Evolutionary conservation across 2,113 vertebrate species (phyloP).

Genomic region (Delphinapterus leucas): DNA sequence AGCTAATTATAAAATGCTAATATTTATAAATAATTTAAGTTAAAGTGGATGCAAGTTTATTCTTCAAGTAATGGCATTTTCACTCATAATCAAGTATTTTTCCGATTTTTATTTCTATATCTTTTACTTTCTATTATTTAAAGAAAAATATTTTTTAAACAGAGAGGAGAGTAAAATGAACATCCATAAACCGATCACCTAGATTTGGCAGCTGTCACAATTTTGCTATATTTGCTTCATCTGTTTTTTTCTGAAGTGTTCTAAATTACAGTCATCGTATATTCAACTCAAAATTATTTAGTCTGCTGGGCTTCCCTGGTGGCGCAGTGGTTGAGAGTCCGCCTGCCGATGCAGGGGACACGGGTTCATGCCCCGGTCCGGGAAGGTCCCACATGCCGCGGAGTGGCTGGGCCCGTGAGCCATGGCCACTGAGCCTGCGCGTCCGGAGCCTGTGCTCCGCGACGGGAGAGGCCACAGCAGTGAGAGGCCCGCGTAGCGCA

Average conservation of each 20-base stretch:
- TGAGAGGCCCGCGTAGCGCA: too few relatives aligned
- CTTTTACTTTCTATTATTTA: background rate
- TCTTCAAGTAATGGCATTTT: background rate
- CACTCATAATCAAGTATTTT: background rate
- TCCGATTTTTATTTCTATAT: constrained; percentile 22
- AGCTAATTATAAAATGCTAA: background rate
- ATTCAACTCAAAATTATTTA: background rate
- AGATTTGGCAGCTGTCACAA: background rate
- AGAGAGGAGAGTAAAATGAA: background rate
- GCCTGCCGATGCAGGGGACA: too few relatives aligned
- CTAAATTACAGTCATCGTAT: background rate
- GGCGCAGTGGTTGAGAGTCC: too few relatives aligned
- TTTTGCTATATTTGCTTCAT: background rate
- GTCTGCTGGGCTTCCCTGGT: too few relatives aligned
- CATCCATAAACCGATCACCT: background rate
- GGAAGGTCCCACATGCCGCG: too few relatives aligned
- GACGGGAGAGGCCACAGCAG: too few relatives aligned
- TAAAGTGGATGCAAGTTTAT: background rate
- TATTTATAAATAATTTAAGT: background rate
- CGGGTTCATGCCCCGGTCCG: too few relatives aligned
- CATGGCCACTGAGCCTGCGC: too few relatives aligned
- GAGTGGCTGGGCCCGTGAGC: too few relatives aligned
- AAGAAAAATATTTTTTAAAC: background rate
- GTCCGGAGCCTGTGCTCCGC: too few relatives aligned
- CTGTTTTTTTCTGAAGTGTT: background rate